These are phyloP conservation scores for Nomada fabriciana DNA, from an alignment of 2,888 invertebrate species.

Conservation along the genomic window DNA sequence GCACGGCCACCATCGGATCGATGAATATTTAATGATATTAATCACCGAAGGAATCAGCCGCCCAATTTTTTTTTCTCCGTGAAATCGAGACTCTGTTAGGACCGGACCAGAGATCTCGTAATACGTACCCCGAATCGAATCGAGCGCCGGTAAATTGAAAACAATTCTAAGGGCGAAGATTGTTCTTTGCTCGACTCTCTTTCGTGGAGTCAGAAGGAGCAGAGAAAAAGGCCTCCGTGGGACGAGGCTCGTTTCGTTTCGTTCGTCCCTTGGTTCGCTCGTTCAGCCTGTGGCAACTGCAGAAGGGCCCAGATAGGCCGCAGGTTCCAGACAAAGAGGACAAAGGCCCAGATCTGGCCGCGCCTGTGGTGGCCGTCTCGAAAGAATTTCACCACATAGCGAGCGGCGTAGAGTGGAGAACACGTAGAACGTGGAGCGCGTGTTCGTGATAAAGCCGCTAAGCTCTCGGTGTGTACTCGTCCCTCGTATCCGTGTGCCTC, in stretches of 20 bases:
- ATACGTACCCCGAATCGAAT: not conserved
- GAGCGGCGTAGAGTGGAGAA: not conserved
- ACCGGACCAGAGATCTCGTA: not conserved
- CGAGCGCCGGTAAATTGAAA: not conserved
- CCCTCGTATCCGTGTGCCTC: slow-evolving; percentile 39
- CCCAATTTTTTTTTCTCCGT: not conserved
- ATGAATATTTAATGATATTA: slow-evolving; percentile 3
- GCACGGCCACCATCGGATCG: not conserved
- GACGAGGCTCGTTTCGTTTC: not conserved
- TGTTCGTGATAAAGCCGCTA: slow-evolving; percentile 53
- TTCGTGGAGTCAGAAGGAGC: not conserved
- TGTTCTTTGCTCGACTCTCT: not conserved
- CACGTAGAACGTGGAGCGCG: slow-evolving; percentile 1
- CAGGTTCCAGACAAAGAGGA: slow-evolving; percentile 75
- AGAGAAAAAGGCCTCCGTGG: not conserved
- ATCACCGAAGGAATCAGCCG: not conserved
- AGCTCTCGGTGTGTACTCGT: slow-evolving; percentile 17
- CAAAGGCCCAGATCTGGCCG: slow-evolving; percentile 76
- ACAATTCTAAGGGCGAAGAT: not conserved
- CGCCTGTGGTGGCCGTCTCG: slow-evolving; percentile 63
- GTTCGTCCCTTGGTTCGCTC: not conserved
- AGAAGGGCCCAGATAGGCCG: slow-evolving; percentile 54
- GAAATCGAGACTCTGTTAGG: not conserved
- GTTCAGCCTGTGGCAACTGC: slow-evolving; percentile 3
- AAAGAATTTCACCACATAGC: slow-evolving; percentile 59